Conservation (phyloP, 1,140 invertebrate species). For the Pararge aegeria region DNA sequence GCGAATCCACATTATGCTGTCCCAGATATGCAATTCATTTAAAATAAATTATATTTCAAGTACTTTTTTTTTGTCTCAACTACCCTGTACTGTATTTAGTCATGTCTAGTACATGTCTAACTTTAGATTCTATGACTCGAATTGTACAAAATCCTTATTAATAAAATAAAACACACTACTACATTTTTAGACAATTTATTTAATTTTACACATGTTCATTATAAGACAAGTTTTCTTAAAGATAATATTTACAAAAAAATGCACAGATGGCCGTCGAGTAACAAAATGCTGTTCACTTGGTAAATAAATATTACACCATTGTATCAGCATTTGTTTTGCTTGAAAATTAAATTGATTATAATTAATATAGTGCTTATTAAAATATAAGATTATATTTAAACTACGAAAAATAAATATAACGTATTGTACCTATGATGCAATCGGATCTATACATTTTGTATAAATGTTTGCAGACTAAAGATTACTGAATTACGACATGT, state of each 20-base stretch:
- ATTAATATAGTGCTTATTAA: too few species aligned
- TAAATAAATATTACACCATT: neutral
- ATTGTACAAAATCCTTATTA: neutral
- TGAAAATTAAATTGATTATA: too few species aligned
- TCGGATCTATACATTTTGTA: too few species aligned
- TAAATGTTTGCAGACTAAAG: too few species aligned
- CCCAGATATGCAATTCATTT: constrained; percentile 34
- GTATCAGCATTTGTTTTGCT: neutral
- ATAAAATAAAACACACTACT: constrained; percentile 31
- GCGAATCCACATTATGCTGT: constrained; percentile 54
- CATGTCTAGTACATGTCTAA: too few species aligned
- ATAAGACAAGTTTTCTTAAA: constrained; percentile 66
- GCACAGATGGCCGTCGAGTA: constrained; percentile 55
- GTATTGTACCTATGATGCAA: too few species aligned
- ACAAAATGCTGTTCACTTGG: neutral
- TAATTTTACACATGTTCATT: constrained; percentile 76
- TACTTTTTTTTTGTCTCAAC: neutral
- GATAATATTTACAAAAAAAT: constrained; percentile 73
- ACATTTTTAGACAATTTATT: constrained; percentile 75
- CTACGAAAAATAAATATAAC: too few species aligned
- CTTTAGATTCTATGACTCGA: too few species aligned
- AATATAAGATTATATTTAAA: too few species aligned
- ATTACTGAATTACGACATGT: too few species aligned
- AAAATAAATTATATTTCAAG: constrained; percentile 16
- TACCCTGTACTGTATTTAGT: too few species aligned